Evolutionary conservation across 2,797 vertebrate species (phyloP), one percentile per base, ranked within the genome.

Genomic region (Lepus townsendii): DNA sequence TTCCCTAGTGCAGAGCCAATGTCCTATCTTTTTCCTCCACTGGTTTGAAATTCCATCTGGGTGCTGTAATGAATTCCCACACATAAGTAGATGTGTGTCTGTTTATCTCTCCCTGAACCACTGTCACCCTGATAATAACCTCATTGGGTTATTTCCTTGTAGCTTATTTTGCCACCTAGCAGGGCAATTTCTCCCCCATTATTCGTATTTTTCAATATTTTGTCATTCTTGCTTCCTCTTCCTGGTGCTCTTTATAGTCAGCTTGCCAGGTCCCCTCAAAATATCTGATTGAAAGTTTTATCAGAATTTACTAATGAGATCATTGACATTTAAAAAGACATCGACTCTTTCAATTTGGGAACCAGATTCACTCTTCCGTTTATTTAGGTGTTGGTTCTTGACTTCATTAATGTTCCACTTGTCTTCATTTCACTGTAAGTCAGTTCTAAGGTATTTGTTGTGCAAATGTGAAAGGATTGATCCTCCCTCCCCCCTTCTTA

Each of bases 1-100:
- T 80, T 50, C 35, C 38, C 27, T 52, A 5, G 1, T 52, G n/a
- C 30, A 92, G 17, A 79, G 76, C 35, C 89, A 95, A 79, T 50
- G 11, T 71, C 19, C 68, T 32, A 66, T 83, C 68, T 63, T 90
- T 76, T 20, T 17, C 30, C 22, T 30, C 14, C 42, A 35, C 32
- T 75, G 77, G 47, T 73, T 32, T 88, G 86, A 96, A 96, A 85
- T 80, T 54, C 32, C 69, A 65, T 62, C 78, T 85, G 62, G 50
- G n/a, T 86, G 71, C 73, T 14, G 50, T 27, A 77, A 92, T 94
- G 77, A 96, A 88, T 91, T 35, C 42, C 65, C 30, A 17, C 0
- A 1, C 50, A 20, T 69, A 60, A 77, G 77, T 10, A 7, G 83
- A 63, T 50, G 27, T 20, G 78, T 88, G 72, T 32, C 47, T 22